phyloP scores from a whole-genome alignment of 1,140 invertebrate species.

The Chrysoperla carnea region DNA sequence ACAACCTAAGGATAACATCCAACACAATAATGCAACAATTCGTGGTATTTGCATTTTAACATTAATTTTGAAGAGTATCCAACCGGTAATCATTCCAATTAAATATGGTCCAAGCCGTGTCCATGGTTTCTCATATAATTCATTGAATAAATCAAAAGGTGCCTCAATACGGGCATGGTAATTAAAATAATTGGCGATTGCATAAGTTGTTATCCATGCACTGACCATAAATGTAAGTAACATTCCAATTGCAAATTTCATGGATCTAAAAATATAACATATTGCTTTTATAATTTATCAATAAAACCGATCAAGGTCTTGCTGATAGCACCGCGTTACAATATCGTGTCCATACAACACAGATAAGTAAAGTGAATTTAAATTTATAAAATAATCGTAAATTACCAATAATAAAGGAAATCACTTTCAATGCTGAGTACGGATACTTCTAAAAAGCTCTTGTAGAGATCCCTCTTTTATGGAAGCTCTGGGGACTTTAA shows the following conservation, averaged over 20 bases:
- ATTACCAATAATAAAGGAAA: no score
- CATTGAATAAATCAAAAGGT: conserved; percentile 66
- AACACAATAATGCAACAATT: conserved; percentile 36
- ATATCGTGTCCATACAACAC: no score
- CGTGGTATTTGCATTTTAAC: conserved; percentile 40
- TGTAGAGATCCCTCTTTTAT: no score
- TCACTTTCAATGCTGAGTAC: no score
- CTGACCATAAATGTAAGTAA: conserved; percentile 39
- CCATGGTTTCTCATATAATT: conserved; percentile 73
- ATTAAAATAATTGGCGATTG: conserved; percentile 52
- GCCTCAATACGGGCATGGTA: conserved; percentile 62
- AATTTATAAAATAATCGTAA: no score
- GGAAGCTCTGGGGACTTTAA: no score
- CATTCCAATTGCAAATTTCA: conserved; percentile 29
- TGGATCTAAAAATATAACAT: conserved; percentile 23
- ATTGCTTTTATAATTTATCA: no score
- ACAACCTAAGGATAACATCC: conserved; percentile 35
- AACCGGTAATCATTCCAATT: conserved; percentile 58
- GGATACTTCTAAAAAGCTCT: no score
- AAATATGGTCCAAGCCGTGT: conserved; percentile 63
- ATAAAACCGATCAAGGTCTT: no score
- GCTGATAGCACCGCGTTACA: no score
- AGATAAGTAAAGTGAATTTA: no score
- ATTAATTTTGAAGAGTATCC: conserved; percentile 50
- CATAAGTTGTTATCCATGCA: conserved; percentile 57